Evolutionary conservation across 2,113 vertebrate genomes (phyloP).

Genomic region (Pluvianellus socialis): DNA sequence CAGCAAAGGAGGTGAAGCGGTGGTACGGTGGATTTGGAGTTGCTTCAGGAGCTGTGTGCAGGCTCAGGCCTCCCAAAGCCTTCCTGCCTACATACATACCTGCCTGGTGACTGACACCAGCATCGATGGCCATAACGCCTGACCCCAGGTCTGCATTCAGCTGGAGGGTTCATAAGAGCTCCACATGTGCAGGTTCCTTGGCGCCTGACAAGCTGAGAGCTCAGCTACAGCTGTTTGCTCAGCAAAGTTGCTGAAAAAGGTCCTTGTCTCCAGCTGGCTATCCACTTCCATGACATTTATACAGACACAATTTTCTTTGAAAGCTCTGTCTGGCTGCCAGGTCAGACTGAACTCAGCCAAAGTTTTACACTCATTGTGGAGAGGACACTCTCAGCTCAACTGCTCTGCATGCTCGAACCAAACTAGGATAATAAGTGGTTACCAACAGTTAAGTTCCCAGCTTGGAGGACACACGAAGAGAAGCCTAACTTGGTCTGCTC

Average conservation of each 20-base stretch:
- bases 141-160: background rate
- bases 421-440: background rate
- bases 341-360: conserved; percentile 5
- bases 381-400: background rate
- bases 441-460: background rate
- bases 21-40: background rate
- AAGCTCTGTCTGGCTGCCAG: background rate
- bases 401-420: background rate
- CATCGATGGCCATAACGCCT: background rate
- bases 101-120: background rate
- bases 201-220: background rate
- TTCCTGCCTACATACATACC: background rate
- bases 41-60: background rate
- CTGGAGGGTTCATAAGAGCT: background rate
- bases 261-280: background rate
- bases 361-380: accelerated
- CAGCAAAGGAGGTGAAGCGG: accelerated
- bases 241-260: background rate
- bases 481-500: background rate
- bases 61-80: background rate
- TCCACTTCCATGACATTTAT: background rate
- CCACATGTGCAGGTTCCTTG: background rate
- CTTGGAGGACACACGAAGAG: background rate
- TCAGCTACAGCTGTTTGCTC: background rate
- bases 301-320: background rate